phyloP scores from a whole-genome alignment of 2,113 vertebrate genomes.

The Peromyscus maniculatus region DNA sequence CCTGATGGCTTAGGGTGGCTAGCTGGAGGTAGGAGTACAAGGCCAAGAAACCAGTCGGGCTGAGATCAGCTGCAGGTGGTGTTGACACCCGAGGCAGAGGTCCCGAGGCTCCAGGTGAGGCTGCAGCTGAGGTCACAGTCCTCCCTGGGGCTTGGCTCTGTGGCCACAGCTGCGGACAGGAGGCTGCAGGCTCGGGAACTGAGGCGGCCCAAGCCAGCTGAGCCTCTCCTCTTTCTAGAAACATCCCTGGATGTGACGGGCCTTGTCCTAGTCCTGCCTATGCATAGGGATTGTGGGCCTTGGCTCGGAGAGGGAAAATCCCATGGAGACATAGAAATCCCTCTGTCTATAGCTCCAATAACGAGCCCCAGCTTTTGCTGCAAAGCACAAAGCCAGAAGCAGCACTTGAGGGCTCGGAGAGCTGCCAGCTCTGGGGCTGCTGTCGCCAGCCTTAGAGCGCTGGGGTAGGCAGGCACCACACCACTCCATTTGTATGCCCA shows the following conservation, averaged over 20 bases:
- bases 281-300: constrained; percentile 52
- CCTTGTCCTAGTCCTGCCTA: constrained; percentile 61
- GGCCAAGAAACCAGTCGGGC: neutral
- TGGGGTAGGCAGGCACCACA: constrained; percentile 51
- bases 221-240: constrained; percentile 7
- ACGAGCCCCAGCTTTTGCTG: constrained; percentile 63
- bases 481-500: constrained; percentile 69
- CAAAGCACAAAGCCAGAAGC: constrained; percentile 71
- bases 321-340: constrained; percentile 74
- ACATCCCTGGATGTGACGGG: constrained; percentile 48
- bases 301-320: constrained; percentile 54
- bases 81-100: neutral
- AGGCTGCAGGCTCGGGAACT: neutral
- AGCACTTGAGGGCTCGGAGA: constrained; percentile 69
- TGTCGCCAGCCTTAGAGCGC: constrained; percentile 56
- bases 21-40: neutral
- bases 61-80: neutral
- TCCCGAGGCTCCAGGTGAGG: neutral
- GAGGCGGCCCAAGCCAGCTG: neutral
- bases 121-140: neutral
- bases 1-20: neutral
- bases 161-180: neutral
- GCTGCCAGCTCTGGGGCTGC: constrained; percentile 64
- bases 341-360: constrained; percentile 72
- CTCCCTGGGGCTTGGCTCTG: neutral